Base-by-base conservation (phyloP, 2,888 invertebrate species). In the Calliphora vomitoria region DNA sequence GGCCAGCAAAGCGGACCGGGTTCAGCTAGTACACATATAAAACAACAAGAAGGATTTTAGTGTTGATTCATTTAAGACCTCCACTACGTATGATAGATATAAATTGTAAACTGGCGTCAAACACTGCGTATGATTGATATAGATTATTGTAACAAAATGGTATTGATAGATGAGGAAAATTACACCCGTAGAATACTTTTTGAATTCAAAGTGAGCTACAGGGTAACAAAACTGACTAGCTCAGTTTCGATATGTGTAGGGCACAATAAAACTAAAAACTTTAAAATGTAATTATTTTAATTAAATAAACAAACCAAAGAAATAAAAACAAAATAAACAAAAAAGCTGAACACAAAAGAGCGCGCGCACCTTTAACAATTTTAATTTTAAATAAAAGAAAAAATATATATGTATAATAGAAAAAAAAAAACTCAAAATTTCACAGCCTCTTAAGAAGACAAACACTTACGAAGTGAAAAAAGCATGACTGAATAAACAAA, bases 371-470 rank as follows among this genome's bases (percentile, higher is more conserved):
- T 68, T 72, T 72, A 79, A 78, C 15, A 47, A 68, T 53, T 81
- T 74, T 8, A 35, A 69, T 69, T 80, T 72, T 25, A 38, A 60
- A 8, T 44, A 41, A 62, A 68, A 53, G 8, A 68, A 71, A 64
- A 75, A 58, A 58, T 35, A 50, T 44, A 60, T 3, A 71, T 38
- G 50, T 31, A 6, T 35, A 35, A 35, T 35, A 6, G 4, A 25
- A 44, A 20, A 47, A 86, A 74, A 69, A 47, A 86, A 74, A 69
- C 8, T 8, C 0, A 53, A 81, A 68, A 84, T 83, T 84, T 84
- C 81, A 87, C 87, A 81, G 81, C 58, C 87, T 81, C 62, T 81
- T 74, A n/a, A 78, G 44, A 79, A 75, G 47, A 68, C 60, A 82
- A 85, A 53, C 25, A 75, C 31, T 41, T 68, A n/a, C 4, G 58